Conservation (phyloP, 2,113 vertebrate genomes). For the Tragelaphus imberbis region DNA sequence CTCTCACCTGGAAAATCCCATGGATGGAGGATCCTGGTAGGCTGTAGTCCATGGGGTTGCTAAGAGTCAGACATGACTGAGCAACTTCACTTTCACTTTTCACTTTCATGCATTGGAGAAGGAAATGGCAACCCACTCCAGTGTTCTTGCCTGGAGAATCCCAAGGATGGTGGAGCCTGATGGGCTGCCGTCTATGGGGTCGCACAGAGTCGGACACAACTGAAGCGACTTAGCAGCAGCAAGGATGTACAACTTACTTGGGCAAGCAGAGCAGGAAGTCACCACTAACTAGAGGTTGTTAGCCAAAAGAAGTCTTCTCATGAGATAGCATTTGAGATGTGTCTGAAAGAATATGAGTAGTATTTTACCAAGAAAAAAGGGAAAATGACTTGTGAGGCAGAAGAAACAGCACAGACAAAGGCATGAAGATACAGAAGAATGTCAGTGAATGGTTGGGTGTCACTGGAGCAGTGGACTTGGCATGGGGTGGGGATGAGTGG, state of each 20-base stretch:
- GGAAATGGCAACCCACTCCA: too few species aligned
- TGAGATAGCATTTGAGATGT: not conserved
- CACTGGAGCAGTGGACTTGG: not conserved
- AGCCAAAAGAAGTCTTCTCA: not conserved
- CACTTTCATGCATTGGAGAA: too few species aligned
- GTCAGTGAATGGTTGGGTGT: not conserved
- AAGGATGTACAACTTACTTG: not conserved
- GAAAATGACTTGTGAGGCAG: not conserved
- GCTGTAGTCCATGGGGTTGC: too few species aligned
- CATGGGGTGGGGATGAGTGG: not conserved
- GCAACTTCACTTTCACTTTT: too few species aligned
- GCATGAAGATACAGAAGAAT: not conserved
- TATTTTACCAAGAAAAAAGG: not conserved
- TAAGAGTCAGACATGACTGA: too few species aligned
- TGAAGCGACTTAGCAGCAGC: too few species aligned
- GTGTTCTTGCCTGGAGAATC: too few species aligned
- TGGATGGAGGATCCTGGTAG: too few species aligned
- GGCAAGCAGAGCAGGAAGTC: not conserved
- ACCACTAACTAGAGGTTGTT: not conserved
- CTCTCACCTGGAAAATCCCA: too few species aligned
- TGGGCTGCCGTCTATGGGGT: too few species aligned
- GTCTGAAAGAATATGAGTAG: not conserved
- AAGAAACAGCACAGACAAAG: not conserved
- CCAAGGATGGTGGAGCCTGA: too few species aligned
- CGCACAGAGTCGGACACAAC: too few species aligned